Evolutionary conservation across 2,113 vertebrate genomes (phyloP).

Genomic region (Tyto alba): DNA sequence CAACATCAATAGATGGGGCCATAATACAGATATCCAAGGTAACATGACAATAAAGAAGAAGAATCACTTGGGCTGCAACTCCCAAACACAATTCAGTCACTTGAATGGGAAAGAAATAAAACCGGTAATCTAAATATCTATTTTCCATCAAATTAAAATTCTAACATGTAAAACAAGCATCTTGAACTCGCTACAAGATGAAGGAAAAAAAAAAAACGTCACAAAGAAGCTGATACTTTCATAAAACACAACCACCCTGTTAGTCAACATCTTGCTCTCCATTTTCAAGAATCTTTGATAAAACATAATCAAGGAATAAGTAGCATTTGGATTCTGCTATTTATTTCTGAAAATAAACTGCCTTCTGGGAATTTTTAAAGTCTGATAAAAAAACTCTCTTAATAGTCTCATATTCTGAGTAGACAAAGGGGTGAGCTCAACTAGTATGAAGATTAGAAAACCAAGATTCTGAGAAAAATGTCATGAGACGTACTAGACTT

Average conservation of each 20-base stretch:
- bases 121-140: not conserved
- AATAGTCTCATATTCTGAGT: not conserved
- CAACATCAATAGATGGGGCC: not conserved
- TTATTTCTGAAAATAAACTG: not conserved
- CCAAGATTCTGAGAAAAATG: not conserved
- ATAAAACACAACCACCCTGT: not conserved
- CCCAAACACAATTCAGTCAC: not conserved
- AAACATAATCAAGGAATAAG: not conserved
- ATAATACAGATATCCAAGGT: not conserved
- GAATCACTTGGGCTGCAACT: not conserved
- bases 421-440: not conserved
- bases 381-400: not conserved
- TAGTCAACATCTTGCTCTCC: not conserved
- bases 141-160: not conserved
- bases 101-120: not conserved
- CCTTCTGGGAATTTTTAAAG: not conserved
- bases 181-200: not conserved
- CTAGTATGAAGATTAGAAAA: conserved; percentile 9
- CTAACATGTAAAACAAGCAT: not conserved
- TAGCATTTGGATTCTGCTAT: not conserved
- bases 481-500: not conserved
- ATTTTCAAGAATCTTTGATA: not conserved
- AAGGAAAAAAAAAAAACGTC: not conserved
- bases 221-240: not conserved
- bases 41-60: not conserved